phyloP scores from a whole-genome alignment of 2,797 vertebrate genomes.

The Pipistrellus kuhlii region DNA sequence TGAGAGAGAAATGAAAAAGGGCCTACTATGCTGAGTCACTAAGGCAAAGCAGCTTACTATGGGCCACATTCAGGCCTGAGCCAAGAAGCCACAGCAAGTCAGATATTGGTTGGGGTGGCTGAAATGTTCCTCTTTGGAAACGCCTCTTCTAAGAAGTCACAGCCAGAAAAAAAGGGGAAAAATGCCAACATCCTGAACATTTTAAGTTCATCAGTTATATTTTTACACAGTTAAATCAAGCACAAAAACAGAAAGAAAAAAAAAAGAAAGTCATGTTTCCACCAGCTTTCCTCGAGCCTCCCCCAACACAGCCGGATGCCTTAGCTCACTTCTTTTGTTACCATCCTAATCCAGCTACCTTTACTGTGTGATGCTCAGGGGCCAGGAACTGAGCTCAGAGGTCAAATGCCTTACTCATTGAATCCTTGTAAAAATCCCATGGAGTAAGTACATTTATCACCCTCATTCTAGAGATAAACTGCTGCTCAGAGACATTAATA shows the following conservation, averaged over 20 bases:
- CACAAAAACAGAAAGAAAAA: slow-evolving; percentile 80
- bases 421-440: background rate
- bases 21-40: slow-evolving; percentile 92
- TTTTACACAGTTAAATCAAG: slow-evolving; percentile 83
- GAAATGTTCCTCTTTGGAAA: slow-evolving; percentile 87
- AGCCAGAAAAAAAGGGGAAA: slow-evolving; percentile 79
- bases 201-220: slow-evolving; percentile 86
- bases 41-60: slow-evolving; percentile 89
- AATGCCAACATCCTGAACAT: slow-evolving; percentile 81
- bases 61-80: slow-evolving; percentile 89
- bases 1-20: slow-evolving; percentile 89
- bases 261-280: slow-evolving; percentile 81
- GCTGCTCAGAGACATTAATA: background rate
- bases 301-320: slow-evolving; percentile 63
- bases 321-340: slow-evolving; percentile 4
- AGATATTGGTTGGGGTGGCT: slow-evolving; percentile 87
- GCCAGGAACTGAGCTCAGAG: background rate
- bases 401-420: background rate
- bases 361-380: background rate
- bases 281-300: slow-evolving; percentile 77
- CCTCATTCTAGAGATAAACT: background rate
- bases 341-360: background rate
- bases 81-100: slow-evolving; percentile 88
- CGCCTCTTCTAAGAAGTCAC: slow-evolving; percentile 80
- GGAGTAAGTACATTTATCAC: no score